phyloP scores from a whole-genome alignment of 2,888 invertebrate species.

The Ferdinandea cuprea region DNA sequence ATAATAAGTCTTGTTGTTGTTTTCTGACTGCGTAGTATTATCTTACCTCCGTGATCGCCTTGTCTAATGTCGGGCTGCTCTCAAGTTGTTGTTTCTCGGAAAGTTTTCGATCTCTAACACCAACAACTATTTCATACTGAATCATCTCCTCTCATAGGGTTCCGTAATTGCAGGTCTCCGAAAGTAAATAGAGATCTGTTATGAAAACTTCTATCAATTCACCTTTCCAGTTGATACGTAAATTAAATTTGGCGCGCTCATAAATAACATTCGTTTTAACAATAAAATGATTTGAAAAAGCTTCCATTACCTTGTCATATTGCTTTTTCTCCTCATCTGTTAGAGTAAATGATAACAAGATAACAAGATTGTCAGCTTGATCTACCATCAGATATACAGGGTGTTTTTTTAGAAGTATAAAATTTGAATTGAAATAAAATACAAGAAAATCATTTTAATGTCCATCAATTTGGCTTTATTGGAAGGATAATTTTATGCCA shows the following conservation, averaged over 20 bases:
- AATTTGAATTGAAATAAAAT: no score
- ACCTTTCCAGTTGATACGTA: no score
- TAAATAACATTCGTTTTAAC: constrained; percentile 48
- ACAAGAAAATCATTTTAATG: no score
- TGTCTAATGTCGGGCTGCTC: constrained; percentile 4
- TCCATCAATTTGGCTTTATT: no score
- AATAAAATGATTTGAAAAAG: constrained; percentile 46
- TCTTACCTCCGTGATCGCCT: constrained; percentile 15
- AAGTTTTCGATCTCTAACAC: constrained; percentile 21
- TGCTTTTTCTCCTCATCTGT: constrained; percentile 8
- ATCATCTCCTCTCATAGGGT: constrained; percentile 37
- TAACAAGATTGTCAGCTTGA: constrained; percentile 10
- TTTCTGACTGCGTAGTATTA: constrained; percentile 9
- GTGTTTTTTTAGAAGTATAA: no score
- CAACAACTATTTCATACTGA: constrained; percentile 40
- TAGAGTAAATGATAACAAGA: constrained; percentile 30
- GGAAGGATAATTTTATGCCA: no score
- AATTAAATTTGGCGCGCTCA: constrained; percentile 48
- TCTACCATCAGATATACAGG: constrained; percentile 28
- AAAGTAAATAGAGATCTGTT: constrained; percentile 36
- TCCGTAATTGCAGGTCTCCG: constrained; percentile 44
- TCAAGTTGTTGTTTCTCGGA: constrained; percentile 22
- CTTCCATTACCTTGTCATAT: constrained; percentile 24
- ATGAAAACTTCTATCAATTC: constrained; percentile 49
- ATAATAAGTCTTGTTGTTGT: constrained; percentile 19